Base-by-base conservation (phyloP, 92 coral and sea anemone species). In the Pocillopora grandis region DNA sequence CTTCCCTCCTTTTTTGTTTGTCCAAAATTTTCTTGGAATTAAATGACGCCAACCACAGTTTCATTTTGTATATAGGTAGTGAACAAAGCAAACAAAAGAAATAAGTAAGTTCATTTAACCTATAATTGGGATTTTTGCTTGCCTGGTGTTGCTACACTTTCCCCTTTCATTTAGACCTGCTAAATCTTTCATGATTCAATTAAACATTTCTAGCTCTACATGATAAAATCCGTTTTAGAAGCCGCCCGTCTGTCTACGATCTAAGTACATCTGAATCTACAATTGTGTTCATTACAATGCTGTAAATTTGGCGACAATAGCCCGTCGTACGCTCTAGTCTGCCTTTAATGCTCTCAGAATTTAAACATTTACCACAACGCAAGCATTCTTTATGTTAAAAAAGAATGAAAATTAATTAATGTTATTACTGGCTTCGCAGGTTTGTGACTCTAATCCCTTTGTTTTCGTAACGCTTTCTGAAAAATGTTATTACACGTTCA, bases 331-430 rank as follows among this genome's bases (percentile, higher is more conserved):
- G 42, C 18, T 61, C 58, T 48, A 69, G 19, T 71, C 37, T 36
- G 19, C 55, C 68, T 35, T 11, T 71, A 72, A 71, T 81, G 60
- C 61, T 71, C 70, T 1, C 19, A 71, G 52, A 59, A 61, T 60
- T 69, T 67, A 80, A 56, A 37, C 27, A 57, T 59, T 71, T 33
- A 48, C 78, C 36, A 12, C 60, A 72, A 48, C 71, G 60, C 52
- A 19, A 63, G 55, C n/a, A 62, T 72, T 36, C 86, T 80, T 36
- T 48, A 52, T 61, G 57, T 82, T 27, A 81, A 59, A 62, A 42
- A 59, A 71, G 17, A 42, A 81, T 67, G 49, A 59, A 72, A 74
- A 62, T 82, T 62, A 58, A 60, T 82, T 52, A 21, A 82, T 73
- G 72, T 62, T 73, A 82, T 62, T 62, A 64, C 58, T 12, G 62